Conservation (phyloP, 2,888 invertebrate genomes). For the Caenorhabditis drosophilae region DNA sequence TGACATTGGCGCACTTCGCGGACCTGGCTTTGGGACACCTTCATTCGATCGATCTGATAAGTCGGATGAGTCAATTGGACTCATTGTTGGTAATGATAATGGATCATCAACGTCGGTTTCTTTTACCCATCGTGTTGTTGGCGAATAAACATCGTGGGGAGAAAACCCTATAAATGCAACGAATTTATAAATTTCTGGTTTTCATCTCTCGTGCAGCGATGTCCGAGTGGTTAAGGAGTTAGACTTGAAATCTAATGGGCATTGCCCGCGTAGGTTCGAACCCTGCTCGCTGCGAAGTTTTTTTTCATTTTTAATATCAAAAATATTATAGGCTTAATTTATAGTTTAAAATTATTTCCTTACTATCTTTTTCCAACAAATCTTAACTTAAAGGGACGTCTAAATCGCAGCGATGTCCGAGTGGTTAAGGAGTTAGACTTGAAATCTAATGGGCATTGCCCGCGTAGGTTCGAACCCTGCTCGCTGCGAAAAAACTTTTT, state of each 20-base stretch:
- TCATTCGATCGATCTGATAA: slow-evolving; percentile 22
- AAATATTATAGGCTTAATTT: no score
- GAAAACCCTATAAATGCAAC: slow-evolving; percentile 28
- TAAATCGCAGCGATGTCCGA: slow-evolving; percentile 73
- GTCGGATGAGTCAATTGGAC: slow-evolving; percentile 33
- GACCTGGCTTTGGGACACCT: not conserved
- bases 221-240: slow-evolving; percentile 77
- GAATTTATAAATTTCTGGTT: no score
- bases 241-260: slow-evolving; percentile 78
- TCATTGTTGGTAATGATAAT: slow-evolving; percentile 36
- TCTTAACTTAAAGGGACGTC: no score
- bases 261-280: slow-evolving; percentile 77
- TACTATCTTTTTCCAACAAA: no score
- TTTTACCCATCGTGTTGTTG: slow-evolving; percentile 44
- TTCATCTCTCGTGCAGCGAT: slow-evolving; percentile 70
- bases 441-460: slow-evolving; percentile 77
- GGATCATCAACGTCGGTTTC: slow-evolving; percentile 55
- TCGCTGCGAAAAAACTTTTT: slow-evolving; percentile 70
- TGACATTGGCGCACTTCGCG: slow-evolving; percentile 37
- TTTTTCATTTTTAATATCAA: no score
- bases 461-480: slow-evolving; percentile 78
- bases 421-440: slow-evolving; percentile 77
- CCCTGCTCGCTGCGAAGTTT: slow-evolving; percentile 73
- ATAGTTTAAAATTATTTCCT: no score
- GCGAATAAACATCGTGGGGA: slow-evolving; percentile 23